A percentile compares a stretch with the other conserved stretches of the same genome.
Conservation (phyloP, 2,113 vertebrate genomes). For the Crotophaga sulcirostris region DNA sequence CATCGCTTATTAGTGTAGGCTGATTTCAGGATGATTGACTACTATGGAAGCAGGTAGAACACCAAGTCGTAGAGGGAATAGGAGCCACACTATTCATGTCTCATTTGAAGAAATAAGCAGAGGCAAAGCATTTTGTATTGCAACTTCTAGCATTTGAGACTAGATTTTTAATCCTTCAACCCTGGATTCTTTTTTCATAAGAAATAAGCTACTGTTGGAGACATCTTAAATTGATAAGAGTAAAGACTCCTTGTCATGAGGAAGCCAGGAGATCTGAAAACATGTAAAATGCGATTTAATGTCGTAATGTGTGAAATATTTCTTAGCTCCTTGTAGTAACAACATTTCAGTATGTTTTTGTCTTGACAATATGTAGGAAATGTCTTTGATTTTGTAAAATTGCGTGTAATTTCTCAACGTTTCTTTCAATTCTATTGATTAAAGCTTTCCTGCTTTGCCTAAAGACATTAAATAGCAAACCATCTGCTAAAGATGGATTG, state of each 20-base stretch:
- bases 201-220: not conserved
- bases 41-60: not conserved
- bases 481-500: constrained; percentile 60
- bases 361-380: constrained; percentile 66
- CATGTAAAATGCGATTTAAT: not conserved
- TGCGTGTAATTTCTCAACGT: constrained; percentile 59
- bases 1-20: not conserved
- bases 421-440: constrained; percentile 74
- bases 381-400: constrained; percentile 64
- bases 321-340: constrained; percentile 20
- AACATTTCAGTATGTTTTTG: constrained; percentile 70
- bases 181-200: not conserved
- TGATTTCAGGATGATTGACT: not conserved
- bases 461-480: constrained; percentile 66
- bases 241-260: not conserved
- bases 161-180: not conserved
- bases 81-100: not conserved
- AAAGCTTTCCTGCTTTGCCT: constrained; percentile 71
- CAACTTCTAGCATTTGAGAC: not conserved
- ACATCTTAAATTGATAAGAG: not conserved
- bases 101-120: not conserved
- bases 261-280: not conserved
- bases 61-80: not conserved
- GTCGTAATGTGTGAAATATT: not conserved
- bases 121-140: not conserved